Evolutionary conservation across 2,797 vertebrate genomes (phyloP).

Genomic region (Cirrhinus mrigala): DNA sequence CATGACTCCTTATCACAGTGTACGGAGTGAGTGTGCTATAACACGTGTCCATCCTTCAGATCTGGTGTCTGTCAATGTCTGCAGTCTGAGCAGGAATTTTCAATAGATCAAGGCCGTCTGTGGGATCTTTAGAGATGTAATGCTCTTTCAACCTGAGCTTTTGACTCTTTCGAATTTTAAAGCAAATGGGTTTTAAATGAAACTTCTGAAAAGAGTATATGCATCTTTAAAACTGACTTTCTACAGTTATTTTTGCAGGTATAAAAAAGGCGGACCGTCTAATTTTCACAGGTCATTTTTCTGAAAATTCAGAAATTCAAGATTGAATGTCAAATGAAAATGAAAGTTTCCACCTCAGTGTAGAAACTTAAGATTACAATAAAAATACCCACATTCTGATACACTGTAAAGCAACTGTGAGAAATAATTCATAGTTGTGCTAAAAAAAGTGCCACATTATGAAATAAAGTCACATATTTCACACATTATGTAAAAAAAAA

Average conservation of each 20-base stretch:
- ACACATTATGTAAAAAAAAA: too few relatives aligned
- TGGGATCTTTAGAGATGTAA: background rate
- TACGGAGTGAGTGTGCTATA: background rate
- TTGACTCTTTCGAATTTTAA: background rate
- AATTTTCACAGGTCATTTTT: background rate
- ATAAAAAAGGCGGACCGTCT: too few relatives aligned
- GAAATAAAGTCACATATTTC: too few relatives aligned
- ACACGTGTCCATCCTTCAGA: background rate
- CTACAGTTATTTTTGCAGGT: background rate
- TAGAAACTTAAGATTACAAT: background rate
- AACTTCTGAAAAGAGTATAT: background rate
- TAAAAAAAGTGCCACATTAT: background rate
- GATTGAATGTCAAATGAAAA: background rate
- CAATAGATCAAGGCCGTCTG: background rate
- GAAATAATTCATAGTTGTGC: background rate
- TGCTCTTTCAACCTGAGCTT: background rate
- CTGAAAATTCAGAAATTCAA: too few relatives aligned
- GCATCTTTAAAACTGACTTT: background rate
- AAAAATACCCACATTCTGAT: background rate
- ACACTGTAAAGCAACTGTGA: background rate
- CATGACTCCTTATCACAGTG: conserved; percentile 13
- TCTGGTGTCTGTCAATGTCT: conserved; percentile 11
- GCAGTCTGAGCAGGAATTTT: background rate
- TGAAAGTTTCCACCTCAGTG: background rate
- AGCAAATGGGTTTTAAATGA: background rate